Conservation (phyloP, 2,113 vertebrate genomes). For the Anguilla japonica region DNA sequence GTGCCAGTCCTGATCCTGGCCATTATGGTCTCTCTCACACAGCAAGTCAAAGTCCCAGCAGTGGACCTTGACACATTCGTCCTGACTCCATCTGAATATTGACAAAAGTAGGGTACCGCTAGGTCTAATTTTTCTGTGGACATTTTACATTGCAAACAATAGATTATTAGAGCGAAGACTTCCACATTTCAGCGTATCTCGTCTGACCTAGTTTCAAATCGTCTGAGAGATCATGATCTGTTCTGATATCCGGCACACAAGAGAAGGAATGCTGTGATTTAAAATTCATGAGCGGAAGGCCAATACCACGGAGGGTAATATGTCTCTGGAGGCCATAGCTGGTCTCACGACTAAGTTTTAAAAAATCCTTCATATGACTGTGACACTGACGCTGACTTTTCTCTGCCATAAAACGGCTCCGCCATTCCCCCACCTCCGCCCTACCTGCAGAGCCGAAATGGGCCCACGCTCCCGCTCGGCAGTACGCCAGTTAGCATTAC, state of each 20-base stretch:
- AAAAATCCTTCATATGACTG: neutral
- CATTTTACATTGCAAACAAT: neutral
- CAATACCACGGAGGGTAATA: neutral
- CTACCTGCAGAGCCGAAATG: neutral
- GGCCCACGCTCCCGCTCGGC: neutral
- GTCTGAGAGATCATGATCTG: neutral
- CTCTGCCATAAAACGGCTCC: too few relatives aligned
- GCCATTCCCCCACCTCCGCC: neutral
- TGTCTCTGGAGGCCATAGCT: neutral
- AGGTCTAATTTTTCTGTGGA: neutral
- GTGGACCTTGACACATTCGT: neutral
- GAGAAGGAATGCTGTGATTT: neutral
- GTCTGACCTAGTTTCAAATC: neutral
- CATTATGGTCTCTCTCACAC: neutral
- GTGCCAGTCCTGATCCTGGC: neutral
- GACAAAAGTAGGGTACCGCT: neutral
- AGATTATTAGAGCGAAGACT: neutral
- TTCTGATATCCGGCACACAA: neutral
- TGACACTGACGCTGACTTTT: too few relatives aligned
- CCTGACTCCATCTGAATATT: neutral
- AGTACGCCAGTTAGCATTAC: neutral
- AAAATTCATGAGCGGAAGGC: neutral
- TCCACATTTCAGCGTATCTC: neutral
- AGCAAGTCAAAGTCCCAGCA: neutral
- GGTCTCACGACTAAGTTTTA: neutral